phyloP scores from a whole-genome alignment of 2,888 invertebrate species.

The Drosophila testacea region DNA sequence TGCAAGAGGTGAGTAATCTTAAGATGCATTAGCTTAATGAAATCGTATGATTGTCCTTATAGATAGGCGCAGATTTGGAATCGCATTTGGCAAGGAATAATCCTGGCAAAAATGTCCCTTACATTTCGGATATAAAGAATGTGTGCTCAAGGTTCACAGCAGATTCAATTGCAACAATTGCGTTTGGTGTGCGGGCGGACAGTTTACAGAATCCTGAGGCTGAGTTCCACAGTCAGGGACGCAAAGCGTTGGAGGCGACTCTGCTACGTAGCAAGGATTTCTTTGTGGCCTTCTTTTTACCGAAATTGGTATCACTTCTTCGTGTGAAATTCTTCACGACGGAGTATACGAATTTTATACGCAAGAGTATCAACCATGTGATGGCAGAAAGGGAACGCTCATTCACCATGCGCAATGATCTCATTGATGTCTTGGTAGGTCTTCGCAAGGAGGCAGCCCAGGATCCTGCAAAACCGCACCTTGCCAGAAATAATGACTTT shows the following conservation, averaged over 20 bases:
- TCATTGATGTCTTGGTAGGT: conserved; percentile 86
- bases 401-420: conserved; percentile 85
- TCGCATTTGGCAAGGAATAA: conserved; percentile 44
- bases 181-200: conserved; percentile 82
- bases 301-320: conserved; percentile 73
- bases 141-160: conserved; percentile 79
- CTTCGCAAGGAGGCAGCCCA: conserved; percentile 79
- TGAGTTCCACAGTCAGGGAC: conserved; percentile 79
- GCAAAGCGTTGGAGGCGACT: conserved; percentile 64
- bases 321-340: conserved; percentile 76
- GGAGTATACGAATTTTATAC: conserved; percentile 82
- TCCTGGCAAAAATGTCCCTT: conserved; percentile 31
- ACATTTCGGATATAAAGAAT: conserved; percentile 78
- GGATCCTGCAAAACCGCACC: conserved; percentile 54
- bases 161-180: conserved; percentile 83
- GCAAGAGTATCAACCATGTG: conserved; percentile 83
- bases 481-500: conserved; percentile 72
- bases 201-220: conserved; percentile 79
- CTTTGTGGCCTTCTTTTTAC: conserved; percentile 79
- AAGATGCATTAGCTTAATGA: too few species aligned
- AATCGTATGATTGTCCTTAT: background rate
- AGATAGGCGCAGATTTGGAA: conserved; percentile 79
- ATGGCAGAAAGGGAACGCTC: conserved; percentile 84
- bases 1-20: conserved; percentile 72
- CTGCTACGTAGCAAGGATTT: conserved; percentile 75